Evolutionary conservation across 1,140 invertebrate species (phyloP).

Genomic region (Drosophila lacertosa): DNA sequence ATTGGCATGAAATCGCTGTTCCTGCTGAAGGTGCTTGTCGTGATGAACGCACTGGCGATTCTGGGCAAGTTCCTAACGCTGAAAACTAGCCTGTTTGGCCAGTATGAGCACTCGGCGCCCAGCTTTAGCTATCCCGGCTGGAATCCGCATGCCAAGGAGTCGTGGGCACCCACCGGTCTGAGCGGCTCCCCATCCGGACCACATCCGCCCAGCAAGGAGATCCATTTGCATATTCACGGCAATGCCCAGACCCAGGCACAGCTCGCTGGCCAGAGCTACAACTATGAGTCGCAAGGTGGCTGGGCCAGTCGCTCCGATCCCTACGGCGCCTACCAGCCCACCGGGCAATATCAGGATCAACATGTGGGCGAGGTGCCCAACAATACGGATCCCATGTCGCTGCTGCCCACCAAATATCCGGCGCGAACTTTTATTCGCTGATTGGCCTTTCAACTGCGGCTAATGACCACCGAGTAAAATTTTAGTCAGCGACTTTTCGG

Average conservation of each 20-base stretch:
- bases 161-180: slow-evolving; percentile 55
- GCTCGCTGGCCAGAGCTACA: slow-evolving; percentile 52
- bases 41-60: slow-evolving; percentile 77
- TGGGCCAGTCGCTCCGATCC: slow-evolving; percentile 77
- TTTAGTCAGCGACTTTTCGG: slow-evolving; percentile 74
- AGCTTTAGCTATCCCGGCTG: slow-evolving; percentile 71
- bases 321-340: slow-evolving; percentile 61
- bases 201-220: slow-evolving; percentile 74
- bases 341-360: slow-evolving; percentile 45
- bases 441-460: slow-evolving; percentile 28
- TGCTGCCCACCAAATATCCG: slow-evolving; percentile 74
- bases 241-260: slow-evolving; percentile 63
- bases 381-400: slow-evolving; percentile 59
- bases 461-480: slow-evolving; percentile 64
- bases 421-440: slow-evolving; percentile 61
- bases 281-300: slow-evolving; percentile 54
- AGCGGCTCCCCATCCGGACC: slow-evolving; percentile 9
- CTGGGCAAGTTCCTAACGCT: slow-evolving; percentile 75
- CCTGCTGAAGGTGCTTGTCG: slow-evolving; percentile 82
- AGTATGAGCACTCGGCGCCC: slow-evolving; percentile 63
- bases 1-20: slow-evolving; percentile 84
- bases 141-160: slow-evolving; percentile 65
- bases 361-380: slow-evolving; percentile 56
- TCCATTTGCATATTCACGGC: slow-evolving; percentile 80
- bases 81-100: slow-evolving; percentile 63